Evolutionary conservation across 2,888 invertebrate genomes (phyloP), one percentile per base, ranked within the genome.

Genomic region (Ochropacha duplaris): DNA sequence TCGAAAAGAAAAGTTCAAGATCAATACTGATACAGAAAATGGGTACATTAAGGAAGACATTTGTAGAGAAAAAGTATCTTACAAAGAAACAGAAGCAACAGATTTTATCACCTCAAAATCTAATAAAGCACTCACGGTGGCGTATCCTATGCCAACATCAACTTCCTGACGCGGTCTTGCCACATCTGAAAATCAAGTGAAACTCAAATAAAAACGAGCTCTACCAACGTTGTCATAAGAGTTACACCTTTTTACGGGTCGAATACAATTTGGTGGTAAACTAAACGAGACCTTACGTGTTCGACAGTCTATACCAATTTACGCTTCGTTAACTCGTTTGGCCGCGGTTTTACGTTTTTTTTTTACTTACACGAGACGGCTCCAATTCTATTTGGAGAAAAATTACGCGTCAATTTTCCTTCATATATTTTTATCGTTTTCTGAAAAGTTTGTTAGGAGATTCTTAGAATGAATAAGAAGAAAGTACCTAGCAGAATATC

Each of bases 271-370:
- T 61, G 62, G 58, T 49, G 64, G 57, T 66, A 68, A 77, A 68
- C 66, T 76, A 74, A 76, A 74, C 67, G 75, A 73, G 74, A 63
- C 66, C 74, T 72, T 76, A 70, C 72, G 74, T 81, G 74, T 71
- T 69, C 64, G 64, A 62, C 72, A 75, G 73, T 78, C 73, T 74
- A 76, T 79, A 78, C 73, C 76, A 71, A 74, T 79, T 79, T 75
- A 69, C 76, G 77, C 81, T 83, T 84, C 80, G 83, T 84, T 84
- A 84, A 71, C 70, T 72, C 65, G 57, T 57, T 60, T 61, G 68
- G 71, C 66, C 66, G 61, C 64, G 62, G 64, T 66, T 60, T 62
- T 58, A 57, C 61, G 69, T 65, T 71, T 73, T 66, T 76, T 79
- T 75, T 71, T 31, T 31, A 12, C 31, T 70, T 68, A 64, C 6